Percentiles rank a stretch among this genome's conserved stretches.
Evolutionary conservation across 2,113 vertebrate genomes (phyloP).

Genomic region (Anhinga rufa): DNA sequence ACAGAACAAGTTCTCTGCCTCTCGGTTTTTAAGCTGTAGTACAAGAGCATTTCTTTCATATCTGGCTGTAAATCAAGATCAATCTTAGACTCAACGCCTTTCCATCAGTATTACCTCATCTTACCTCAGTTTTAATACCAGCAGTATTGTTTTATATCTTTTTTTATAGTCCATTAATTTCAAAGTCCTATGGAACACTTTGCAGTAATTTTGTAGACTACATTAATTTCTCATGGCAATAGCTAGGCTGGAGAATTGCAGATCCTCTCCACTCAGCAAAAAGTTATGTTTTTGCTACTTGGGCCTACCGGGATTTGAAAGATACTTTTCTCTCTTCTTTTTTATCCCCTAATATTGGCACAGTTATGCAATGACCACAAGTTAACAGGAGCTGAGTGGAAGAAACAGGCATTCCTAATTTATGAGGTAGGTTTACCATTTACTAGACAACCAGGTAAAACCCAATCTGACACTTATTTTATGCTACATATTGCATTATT

Average conservation of each 20-base stretch:
- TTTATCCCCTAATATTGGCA: not conserved
- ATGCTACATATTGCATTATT: not conserved
- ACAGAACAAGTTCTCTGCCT: constrained; percentile 38
- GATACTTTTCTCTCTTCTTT: not conserved
- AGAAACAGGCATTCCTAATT: not conserved
- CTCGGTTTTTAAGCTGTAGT: constrained; percentile 30
- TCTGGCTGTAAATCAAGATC: constrained; percentile 62
- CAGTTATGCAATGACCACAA: not conserved
- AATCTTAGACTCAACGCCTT: constrained; percentile 34
- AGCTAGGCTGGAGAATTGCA: constrained; percentile 8
- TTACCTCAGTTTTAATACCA: constrained; percentile 52
- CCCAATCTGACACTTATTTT: not conserved
- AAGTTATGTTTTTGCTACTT: constrained; percentile 7
- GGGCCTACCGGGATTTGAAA: not conserved
- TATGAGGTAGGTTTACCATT: not conserved
- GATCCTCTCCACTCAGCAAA: constrained; percentile 27
- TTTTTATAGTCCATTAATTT: constrained; percentile 66
- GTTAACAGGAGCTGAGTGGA: not conserved
- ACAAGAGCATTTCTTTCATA: constrained; percentile 20
- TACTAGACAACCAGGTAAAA: not conserved
- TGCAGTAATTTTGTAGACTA: constrained; percentile 61
- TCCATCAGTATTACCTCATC: constrained; percentile 48
- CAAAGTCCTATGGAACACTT: constrained; percentile 52
- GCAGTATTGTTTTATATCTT: constrained; percentile 61
- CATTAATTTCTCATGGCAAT: constrained; percentile 44